These are phyloP conservation scores for Benthosema pterotum DNA, from an alignment of 2,797 vertebrate genomes.

Conservation along the genomic window DNA sequence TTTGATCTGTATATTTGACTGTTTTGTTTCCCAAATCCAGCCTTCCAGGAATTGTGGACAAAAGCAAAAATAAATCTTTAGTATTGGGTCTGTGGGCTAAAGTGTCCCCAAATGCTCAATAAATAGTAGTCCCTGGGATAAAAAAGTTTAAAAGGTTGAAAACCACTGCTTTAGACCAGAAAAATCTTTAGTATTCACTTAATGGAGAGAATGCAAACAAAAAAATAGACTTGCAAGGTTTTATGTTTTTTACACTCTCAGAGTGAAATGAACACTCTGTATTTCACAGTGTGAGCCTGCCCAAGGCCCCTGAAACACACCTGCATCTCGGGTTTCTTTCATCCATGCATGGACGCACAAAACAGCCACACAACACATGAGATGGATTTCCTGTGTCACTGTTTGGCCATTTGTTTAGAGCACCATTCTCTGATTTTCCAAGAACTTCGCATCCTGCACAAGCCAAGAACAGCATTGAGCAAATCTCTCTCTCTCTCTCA, in stretches of 20 bases:
- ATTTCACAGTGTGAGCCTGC: slow-evolving; percentile 16
- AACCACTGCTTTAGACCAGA: slow-evolving; percentile 15
- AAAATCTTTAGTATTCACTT: background rate
- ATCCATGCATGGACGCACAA: slow-evolving; percentile 26
- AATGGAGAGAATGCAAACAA: too few species aligned
- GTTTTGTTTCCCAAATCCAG: too few species aligned
- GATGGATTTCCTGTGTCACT: slow-evolving; percentile 10
- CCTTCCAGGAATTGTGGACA: too few species aligned
- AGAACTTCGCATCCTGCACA: slow-evolving; percentile 29
- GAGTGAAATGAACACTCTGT: too few species aligned
- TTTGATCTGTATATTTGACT: too few species aligned
- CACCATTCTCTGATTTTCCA: slow-evolving; percentile 60
- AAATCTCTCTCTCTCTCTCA: slow-evolving; percentile 37
- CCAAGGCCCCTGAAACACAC: slow-evolving; percentile 63
- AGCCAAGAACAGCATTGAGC: slow-evolving; percentile 68
- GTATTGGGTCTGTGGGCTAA: too few species aligned
- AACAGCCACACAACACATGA: slow-evolving; percentile 35
- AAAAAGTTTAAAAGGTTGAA: too few species aligned
- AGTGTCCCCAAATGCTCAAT: too few species aligned
- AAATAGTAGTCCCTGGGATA: too few species aligned
- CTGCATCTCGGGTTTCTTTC: slow-evolving; percentile 67
- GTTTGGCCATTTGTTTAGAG: slow-evolving; percentile 22
- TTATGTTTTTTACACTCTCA: too few species aligned
- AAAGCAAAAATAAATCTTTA: too few species aligned
- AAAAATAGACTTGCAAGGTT: too few species aligned